phyloP scores from a whole-genome alignment of 2,113 vertebrate species.

The Dinomys branickii region DNA sequence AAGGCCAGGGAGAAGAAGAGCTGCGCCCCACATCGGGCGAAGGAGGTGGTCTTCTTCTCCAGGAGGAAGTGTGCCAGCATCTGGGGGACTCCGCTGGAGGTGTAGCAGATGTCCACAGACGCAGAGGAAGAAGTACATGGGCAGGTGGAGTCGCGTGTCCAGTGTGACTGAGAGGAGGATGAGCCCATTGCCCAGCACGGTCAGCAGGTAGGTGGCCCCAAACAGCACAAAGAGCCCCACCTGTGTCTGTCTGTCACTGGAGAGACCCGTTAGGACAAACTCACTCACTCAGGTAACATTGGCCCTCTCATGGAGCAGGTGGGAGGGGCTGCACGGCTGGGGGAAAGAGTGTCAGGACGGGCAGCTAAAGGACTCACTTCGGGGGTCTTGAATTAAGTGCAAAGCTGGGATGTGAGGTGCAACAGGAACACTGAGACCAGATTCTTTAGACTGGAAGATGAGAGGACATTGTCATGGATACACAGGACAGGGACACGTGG shows the following conservation, averaged over 20 bases:
- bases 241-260: slow-evolving; percentile 60
- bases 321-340: neutral
- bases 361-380: neutral
- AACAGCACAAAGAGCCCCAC: slow-evolving; percentile 73
- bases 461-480: neutral
- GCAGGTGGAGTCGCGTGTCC: slow-evolving; percentile 25
- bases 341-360: neutral
- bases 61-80: slow-evolving; percentile 66
- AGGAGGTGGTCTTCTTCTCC: slow-evolving; percentile 76
- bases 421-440: too few species aligned
- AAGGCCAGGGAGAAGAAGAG: slow-evolving; percentile 77
- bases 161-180: slow-evolving; percentile 22
- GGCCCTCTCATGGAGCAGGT: neutral
- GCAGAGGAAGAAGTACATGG: slow-evolving; percentile 83
- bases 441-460: neutral
- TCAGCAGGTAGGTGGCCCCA: slow-evolving; percentile 70
- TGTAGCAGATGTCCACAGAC: slow-evolving; percentile 81
- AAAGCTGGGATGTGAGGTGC: neutral
- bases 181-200: slow-evolving; percentile 66
- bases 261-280: too few species aligned
- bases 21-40: slow-evolving; percentile 69
- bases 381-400: neutral
- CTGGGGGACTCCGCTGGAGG: slow-evolving; percentile 77
- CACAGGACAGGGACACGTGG: neutral
- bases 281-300: slow-evolving; percentile 70